Base-by-base conservation (phyloP, 2,113 vertebrate species). In the Toxostoma redivivum region DNA sequence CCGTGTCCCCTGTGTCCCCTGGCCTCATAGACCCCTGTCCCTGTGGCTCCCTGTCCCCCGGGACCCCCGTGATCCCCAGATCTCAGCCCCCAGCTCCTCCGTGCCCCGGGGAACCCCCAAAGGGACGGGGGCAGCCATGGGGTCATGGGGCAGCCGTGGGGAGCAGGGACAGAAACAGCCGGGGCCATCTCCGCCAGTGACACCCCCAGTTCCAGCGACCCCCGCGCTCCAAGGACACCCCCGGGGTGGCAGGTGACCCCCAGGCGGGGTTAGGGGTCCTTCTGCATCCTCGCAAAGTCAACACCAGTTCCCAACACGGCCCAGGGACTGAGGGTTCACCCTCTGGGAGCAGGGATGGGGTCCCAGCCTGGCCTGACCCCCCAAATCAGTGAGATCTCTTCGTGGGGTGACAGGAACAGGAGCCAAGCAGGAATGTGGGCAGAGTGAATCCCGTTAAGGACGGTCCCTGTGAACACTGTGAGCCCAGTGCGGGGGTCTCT, bases 241-340 rank as follows among this genome's bases (percentile, higher is more conserved):
- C 28, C 2, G 6, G 17, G n/a, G 11, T 19, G 37, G 23, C 35
- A 5, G 48, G 65, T 38, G 69, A 33, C 30, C 42, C 42, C 42
- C 50, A 22, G 35, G 12, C 30, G 35, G n/a, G 50, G 24, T 15
- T 11, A 2, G 79, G 35, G 24, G 11, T 10, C 48, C 13, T 24
- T 33, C 9, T 17, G 21, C 35, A 35, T 11, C 31, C 47, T 3
- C 44, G 9, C 33, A 10, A 12, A 28, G 7, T 9, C 65, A 53
- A 5, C 1, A 13, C 51, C 45, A 3, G 38, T 58, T 67, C 21
- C 51, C 20, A 23, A 1, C 23, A 9, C 2, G 0, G n/a, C 8
- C 42, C 37, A 1, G 1, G 19, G 27, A 14, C 30, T 17, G 70
- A 24, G 48, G 23, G 48, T 50, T 48, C 47, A 4, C 47, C 48